Evolutionary conservation across 30 jellyfish, hydroid and myxozoan species (phyloP).

Genomic region (Aurelia aurita complex sp. Pacific): DNA sequence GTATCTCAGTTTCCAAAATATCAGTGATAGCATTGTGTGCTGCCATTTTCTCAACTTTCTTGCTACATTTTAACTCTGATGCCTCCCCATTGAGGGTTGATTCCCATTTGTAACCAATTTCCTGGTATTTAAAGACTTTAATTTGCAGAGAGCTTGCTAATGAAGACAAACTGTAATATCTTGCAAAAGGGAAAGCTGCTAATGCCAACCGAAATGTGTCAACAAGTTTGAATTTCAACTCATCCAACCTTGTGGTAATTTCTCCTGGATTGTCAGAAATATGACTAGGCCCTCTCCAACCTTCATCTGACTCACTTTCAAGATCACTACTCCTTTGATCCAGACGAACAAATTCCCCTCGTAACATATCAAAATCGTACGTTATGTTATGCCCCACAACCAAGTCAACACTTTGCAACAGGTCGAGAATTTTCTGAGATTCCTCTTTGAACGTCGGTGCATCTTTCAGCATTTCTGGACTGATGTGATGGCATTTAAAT

Average conservation of each 20-base stretch:
- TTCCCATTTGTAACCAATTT: conserved; percentile 31
- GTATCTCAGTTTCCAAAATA: conserved; percentile 23
- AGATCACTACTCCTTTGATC: background rate
- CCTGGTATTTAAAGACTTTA: background rate
- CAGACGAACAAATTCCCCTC: conserved; percentile 34
- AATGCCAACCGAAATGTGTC: conserved; percentile 54
- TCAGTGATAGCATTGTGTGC: conserved; percentile 59
- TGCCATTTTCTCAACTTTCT: conserved; percentile 9
- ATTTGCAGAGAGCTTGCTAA: conserved; percentile 3
- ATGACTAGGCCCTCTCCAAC: conserved; percentile 12
- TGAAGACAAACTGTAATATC: conserved; percentile 8
- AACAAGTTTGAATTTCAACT: conserved; percentile 9
- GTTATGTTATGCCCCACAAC: conserved; percentile 51
- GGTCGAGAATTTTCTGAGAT: conserved; percentile 20
- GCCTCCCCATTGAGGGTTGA: background rate
- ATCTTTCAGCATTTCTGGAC: conserved; percentile 14
- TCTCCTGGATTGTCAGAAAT: background rate
- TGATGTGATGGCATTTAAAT: background rate
- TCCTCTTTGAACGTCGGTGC: conserved; percentile 21
- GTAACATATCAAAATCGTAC: conserved; percentile 34
- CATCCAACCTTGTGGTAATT: conserved; percentile 4
- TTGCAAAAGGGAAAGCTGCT: conserved; percentile 24
- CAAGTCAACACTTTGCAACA: conserved; percentile 15
- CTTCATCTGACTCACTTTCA: conserved; percentile 49
- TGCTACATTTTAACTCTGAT: background rate